Conservation (phyloP, 2,888 invertebrate genomes). For the Anarsia innoxiella region DNA sequence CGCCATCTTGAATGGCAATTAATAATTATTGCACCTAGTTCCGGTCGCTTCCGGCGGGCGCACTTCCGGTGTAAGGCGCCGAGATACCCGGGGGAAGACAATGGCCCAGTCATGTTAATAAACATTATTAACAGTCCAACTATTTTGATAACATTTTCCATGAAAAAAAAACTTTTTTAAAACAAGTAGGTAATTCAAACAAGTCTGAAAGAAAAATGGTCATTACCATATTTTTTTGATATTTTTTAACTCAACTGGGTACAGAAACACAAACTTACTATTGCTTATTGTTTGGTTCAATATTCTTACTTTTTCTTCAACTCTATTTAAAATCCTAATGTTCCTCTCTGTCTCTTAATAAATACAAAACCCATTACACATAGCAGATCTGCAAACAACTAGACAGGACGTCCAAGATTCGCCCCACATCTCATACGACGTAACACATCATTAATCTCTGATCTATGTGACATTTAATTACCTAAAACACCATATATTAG, state of each 20-base stretch:
- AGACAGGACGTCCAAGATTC: not conserved
- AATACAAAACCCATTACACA: no score
- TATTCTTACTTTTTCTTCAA: no score
- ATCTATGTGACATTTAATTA: slow-evolving; percentile 75
- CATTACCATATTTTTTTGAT: no score
- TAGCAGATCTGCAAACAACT: no score
- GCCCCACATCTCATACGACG: slow-evolving; percentile 40
- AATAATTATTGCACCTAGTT: slow-evolving; percentile 71
- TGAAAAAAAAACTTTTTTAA: slow-evolving; percentile 4
- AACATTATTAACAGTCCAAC: slow-evolving; percentile 37
- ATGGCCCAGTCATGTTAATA: slow-evolving; percentile 39
- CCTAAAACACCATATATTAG: slow-evolving; percentile 74
- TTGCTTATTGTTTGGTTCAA: no score
- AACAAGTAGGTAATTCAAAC: no score
- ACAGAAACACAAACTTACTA: no score
- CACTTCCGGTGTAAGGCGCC: slow-evolving; percentile 37
- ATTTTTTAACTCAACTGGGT: no score
- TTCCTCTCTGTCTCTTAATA: no score
- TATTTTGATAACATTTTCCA: slow-evolving; percentile 23
- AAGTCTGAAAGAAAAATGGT: no score
- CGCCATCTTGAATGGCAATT: slow-evolving; percentile 52
- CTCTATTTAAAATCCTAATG: no score
- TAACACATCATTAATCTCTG: slow-evolving; percentile 74
- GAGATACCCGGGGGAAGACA: slow-evolving; percentile 21
- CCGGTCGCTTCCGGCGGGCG: slow-evolving; percentile 52